phyloP scores from a whole-genome alignment of 2,797 vertebrate genomes.

The Scyliorhinus canicula region DNA sequence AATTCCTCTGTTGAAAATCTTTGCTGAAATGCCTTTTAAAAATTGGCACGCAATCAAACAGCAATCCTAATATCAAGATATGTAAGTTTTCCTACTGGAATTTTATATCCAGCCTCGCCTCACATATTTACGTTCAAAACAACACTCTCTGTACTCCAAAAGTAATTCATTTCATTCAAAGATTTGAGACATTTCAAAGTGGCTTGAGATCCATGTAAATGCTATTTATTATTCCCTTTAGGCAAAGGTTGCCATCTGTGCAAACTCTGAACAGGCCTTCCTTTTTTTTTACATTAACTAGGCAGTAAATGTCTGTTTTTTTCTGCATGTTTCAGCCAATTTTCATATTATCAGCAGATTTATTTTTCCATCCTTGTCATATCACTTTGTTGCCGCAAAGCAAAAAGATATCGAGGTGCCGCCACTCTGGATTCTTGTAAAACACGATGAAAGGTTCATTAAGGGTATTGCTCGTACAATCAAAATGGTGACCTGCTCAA shows the following conservation, averaged over 20 bases:
- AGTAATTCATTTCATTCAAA: background rate
- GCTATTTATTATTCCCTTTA: conserved; percentile 26
- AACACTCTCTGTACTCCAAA: conserved; percentile 9
- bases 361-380: too few relatives aligned
- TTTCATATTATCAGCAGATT: conserved; percentile 30
- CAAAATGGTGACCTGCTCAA: too few relatives aligned
- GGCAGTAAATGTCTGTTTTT: conserved; percentile 8
- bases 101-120: background rate
- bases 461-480: too few relatives aligned
- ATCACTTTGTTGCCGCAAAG: too few relatives aligned
- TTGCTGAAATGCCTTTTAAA: background rate
- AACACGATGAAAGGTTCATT: too few relatives aligned
- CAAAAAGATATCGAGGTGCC: too few relatives aligned
- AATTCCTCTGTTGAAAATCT: background rate
- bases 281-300: conserved; percentile 5
- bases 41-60: too few relatives aligned
- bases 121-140: background rate
- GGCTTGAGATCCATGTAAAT: conserved; percentile 14
- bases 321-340: background rate
- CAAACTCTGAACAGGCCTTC: conserved; percentile 18
- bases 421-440: too few relatives aligned
- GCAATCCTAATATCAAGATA: background rate
- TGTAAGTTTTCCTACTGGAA: background rate
- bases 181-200: conserved; percentile 26
- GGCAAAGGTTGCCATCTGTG: conserved; percentile 23